Evolutionary conservation across 2,113 vertebrate genomes (phyloP).

Genomic region (Neolamprologus hecqui): DNA sequence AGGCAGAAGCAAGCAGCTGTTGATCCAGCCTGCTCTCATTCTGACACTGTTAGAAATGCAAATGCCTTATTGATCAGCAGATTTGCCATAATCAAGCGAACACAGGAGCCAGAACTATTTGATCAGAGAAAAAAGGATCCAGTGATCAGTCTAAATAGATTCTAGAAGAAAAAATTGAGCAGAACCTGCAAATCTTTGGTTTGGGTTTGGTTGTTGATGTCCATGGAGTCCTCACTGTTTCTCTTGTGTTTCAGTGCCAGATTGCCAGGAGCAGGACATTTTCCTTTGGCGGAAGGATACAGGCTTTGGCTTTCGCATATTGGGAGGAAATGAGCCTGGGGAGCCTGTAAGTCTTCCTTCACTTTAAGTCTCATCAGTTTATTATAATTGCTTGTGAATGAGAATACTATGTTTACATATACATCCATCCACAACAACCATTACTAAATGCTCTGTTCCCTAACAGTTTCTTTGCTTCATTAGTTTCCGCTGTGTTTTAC

Average conservation of each 20-base stretch:
- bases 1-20: neutral
- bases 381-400: neutral
- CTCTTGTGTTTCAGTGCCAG: conserved; percentile 80
- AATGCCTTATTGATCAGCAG: neutral
- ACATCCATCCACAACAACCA: neutral
- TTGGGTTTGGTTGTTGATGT: neutral
- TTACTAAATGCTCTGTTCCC: neutral
- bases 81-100: neutral
- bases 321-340: conserved; percentile 96
- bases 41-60: neutral
- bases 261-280: conserved; percentile 97
- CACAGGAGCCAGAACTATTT: neutral
- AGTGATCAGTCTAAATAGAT: neutral
- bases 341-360: conserved; percentile 84
- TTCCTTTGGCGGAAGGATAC: conserved; percentile 99
- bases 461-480: neutral
- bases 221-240: neutral
- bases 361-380: neutral
- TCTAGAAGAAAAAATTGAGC: neutral
- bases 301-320: conserved; percentile 96
- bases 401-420: neutral
- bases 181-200: neutral
- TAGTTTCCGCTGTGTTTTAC: neutral
- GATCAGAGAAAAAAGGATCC: neutral
- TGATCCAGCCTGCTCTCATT: neutral